Evolutionary conservation across 23 tunicate genomes (phyloP).

Genomic region (Phallusia fumigata): DNA sequence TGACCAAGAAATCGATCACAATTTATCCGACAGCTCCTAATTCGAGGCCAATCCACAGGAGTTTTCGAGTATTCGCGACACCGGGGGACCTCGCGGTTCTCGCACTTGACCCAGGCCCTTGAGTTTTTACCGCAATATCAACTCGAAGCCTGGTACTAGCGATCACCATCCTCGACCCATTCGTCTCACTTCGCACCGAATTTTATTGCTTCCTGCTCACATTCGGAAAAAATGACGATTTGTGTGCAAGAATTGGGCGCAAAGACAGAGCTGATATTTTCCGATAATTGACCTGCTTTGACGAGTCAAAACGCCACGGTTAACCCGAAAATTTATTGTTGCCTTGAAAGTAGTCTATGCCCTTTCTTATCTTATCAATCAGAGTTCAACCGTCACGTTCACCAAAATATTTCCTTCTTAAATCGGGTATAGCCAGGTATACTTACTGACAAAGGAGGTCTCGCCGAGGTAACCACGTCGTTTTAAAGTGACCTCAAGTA

Average conservation of each 20-base stretch:
- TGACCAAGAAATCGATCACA: not conserved
- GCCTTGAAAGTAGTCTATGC: too few relatives aligned
- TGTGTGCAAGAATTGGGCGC: too few relatives aligned
- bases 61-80: conserved; percentile 5
- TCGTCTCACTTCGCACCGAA: not conserved
- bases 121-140: not conserved
- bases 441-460: conserved; percentile 94
- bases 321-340: too few relatives aligned
- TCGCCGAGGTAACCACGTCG: conserved; percentile 96
- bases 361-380: too few relatives aligned
- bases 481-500: conserved; percentile 49
- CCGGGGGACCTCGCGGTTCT: not conserved
- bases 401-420: too few relatives aligned
- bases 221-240: not conserved
- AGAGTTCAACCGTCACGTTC: too few relatives aligned
- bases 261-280: too few relatives aligned
- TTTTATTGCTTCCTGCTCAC: not conserved
- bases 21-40: not conserved
- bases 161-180: not conserved
- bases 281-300: too few relatives aligned
- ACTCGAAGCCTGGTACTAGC: not conserved
- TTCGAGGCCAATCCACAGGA: conserved; percentile 14
- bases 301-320: too few relatives aligned
- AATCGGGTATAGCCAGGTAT: not conserved
- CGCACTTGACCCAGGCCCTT: conserved; percentile 1